These are phyloP conservation scores for Cephus spinipes DNA, from an alignment of 2,888 invertebrate species.

Conservation along the genomic window DNA sequence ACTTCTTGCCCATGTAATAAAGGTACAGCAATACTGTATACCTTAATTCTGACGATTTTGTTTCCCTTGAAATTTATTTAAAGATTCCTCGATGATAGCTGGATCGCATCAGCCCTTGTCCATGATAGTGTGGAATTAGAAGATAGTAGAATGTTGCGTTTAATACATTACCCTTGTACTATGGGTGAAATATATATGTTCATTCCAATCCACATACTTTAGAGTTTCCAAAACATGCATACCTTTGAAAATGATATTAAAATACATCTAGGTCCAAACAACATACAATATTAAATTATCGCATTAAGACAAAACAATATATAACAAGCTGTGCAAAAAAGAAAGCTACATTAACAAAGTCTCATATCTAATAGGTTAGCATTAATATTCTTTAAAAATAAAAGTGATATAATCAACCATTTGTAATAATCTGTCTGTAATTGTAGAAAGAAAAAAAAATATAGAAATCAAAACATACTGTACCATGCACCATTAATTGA, in stretches of 20 bases:
- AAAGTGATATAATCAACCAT: background rate
- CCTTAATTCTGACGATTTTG: background rate
- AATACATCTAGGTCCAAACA: background rate
- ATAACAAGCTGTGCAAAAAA: background rate
- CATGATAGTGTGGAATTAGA: background rate
- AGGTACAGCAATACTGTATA: background rate
- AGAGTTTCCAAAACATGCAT: conserved; percentile 30
- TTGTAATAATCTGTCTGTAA: background rate
- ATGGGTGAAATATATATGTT: conserved; percentile 20
- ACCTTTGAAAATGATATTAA: conserved; percentile 15
- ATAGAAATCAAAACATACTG: background rate
- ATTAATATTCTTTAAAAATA: background rate
- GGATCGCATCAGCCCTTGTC: background rate
- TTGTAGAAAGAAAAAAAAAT: background rate
- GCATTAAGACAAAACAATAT: background rate
- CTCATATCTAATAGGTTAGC: background rate
- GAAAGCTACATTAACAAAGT: background rate
- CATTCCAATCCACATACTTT: conserved; percentile 25
- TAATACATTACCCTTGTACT: conserved; percentile 23
- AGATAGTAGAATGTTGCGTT: background rate
- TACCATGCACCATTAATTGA: background rate
- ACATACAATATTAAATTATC: background rate
- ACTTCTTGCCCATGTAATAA: background rate
- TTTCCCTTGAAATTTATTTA: background rate
- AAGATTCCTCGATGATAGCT: background rate